phyloP scores from a whole-genome alignment of 2,113 vertebrate species.

The Ceuthmochares aereus region DNA sequence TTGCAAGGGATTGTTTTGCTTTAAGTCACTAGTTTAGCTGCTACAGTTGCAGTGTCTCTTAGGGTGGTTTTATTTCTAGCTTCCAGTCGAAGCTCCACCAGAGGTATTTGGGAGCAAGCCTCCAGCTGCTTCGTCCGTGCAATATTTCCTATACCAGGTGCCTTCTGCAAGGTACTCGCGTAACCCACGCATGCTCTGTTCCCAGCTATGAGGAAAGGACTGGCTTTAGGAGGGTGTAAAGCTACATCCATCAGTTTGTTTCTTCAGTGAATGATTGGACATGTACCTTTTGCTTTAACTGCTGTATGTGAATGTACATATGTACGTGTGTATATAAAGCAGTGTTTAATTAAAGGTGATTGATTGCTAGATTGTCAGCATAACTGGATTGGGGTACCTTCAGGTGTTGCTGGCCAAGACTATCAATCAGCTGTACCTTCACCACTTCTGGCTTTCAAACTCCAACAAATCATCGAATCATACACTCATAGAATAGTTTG shows the following conservation, averaged over 20 bases:
- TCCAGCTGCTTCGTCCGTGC: constrained; percentile 57
- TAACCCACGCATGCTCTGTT: not conserved
- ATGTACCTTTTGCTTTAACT: not conserved
- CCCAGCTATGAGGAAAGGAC: not conserved
- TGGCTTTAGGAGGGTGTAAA: not conserved
- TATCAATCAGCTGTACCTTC: not conserved
- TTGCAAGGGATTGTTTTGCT: constrained; percentile 17
- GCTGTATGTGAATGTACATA: constrained; percentile 59
- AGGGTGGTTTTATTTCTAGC: not conserved
- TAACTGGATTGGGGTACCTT: not conserved
- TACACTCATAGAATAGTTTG: too few relatives aligned
- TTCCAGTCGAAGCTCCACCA: not conserved
- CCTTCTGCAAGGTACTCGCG: constrained; percentile 40
- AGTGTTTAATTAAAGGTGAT: constrained; percentile 71
- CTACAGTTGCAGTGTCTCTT: not conserved
- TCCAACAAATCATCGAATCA: not conserved
- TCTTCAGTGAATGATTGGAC: not conserved
- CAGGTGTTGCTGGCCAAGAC: not conserved
- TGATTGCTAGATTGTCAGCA: constrained; percentile 43
- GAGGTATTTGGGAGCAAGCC: constrained; percentile 23
- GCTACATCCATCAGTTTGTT: not conserved
- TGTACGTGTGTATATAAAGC: constrained; percentile 39
- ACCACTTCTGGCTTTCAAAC: not conserved
- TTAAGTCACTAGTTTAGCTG: not conserved
- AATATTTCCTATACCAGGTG: constrained; percentile 5